These are phyloP conservation scores for Cistogaster globosa DNA, from an alignment of 2,888 invertebrate species.

Conservation along the genomic window DNA sequence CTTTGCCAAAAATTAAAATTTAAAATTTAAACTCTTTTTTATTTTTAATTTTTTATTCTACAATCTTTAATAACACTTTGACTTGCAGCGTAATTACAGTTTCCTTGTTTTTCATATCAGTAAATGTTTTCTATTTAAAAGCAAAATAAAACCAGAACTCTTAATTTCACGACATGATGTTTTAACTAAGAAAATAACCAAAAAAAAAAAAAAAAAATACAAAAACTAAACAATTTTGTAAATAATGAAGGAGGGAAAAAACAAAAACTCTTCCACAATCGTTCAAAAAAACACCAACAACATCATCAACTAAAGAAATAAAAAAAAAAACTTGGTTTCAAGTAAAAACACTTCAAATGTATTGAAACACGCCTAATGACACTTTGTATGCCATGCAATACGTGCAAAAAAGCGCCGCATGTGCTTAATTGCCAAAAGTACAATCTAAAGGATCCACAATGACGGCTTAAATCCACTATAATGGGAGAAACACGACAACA, in stretches of 20 bases:
- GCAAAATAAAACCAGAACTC: conserved; percentile 45
- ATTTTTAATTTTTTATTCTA: background rate
- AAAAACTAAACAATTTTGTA: background rate
- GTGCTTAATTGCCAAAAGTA: conserved; percentile 81
- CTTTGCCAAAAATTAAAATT: background rate
- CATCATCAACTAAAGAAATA: background rate
- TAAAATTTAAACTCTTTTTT: background rate
- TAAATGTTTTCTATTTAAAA: conserved; percentile 3
- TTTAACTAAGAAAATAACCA: conserved; percentile 11
- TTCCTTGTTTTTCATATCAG: conserved; percentile 11
- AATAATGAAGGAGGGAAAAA: conserved; percentile 49
- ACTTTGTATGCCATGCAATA: conserved; percentile 81
- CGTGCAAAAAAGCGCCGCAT: conserved; percentile 79
- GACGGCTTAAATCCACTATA: conserved; percentile 68
- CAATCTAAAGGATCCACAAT: conserved; percentile 73
- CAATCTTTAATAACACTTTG: conserved; percentile 51
- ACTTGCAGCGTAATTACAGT: conserved; percentile 64
- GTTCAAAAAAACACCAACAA: conserved; percentile 53
- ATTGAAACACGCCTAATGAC: conserved; percentile 78
- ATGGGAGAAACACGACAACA: conserved; percentile 69
- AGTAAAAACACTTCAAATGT: conserved; percentile 67
- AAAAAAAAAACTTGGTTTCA: conserved; percentile 25
- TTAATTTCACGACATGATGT: conserved; percentile 62
- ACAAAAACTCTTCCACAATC: conserved; percentile 68
- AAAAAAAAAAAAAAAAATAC: background rate